Evolutionary conservation across 1,140 invertebrate species (phyloP).

Genomic region (Zaprionus camerounensis): DNA sequence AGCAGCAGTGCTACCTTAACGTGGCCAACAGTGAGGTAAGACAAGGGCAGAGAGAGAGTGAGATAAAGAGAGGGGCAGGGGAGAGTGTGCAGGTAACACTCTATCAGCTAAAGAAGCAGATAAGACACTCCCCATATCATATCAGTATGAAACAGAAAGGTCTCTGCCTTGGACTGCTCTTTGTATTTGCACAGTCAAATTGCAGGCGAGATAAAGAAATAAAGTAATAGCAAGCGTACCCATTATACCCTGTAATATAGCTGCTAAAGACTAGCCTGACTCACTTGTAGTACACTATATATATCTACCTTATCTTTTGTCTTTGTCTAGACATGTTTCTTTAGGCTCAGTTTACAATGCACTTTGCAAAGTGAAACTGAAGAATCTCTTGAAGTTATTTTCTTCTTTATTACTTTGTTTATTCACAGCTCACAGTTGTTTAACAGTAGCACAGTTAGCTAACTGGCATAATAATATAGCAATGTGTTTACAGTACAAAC

Average conservation of each 20-base stretch:
- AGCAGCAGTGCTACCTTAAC: slow-evolving; percentile 43
- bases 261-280: neutral
- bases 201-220: slow-evolving; percentile 7
- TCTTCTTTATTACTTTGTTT: neutral
- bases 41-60: neutral
- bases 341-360: slow-evolving; percentile 5
- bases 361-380: neutral
- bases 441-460: neutral
- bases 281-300: neutral
- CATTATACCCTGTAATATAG: slow-evolving; percentile 3
- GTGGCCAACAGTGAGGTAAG: slow-evolving; percentile 45
- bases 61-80: neutral
- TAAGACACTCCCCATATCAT: slow-evolving; percentile 18
- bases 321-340: slow-evolving; percentile 19
- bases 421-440: neutral
- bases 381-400: no score
- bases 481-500: neutral
- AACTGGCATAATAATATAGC: neutral
- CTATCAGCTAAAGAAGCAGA: slow-evolving; percentile 28
- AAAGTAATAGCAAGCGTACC: neutral
- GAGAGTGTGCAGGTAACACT: neutral
- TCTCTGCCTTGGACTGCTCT: slow-evolving; percentile 36
- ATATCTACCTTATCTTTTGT: neutral
- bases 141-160: slow-evolving; percentile 21
- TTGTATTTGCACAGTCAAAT: slow-evolving; percentile 49